Conservation (phyloP, 2,797 vertebrate species). For the Cyprinella venusta region DNA sequence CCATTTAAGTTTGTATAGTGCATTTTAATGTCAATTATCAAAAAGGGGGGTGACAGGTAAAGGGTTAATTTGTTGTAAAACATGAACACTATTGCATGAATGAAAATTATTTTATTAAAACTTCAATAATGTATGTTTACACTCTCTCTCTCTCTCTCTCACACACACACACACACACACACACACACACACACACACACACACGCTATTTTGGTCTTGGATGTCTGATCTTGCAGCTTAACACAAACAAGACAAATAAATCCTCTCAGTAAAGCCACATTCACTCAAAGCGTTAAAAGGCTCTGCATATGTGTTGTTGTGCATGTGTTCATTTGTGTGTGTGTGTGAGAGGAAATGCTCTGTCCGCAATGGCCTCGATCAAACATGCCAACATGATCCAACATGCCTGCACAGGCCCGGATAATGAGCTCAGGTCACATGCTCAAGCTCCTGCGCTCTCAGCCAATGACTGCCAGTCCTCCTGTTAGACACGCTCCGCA, state of each 20-base stretch:
- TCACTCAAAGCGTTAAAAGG: not conserved
- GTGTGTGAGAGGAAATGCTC: not conserved
- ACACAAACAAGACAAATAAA: not conserved
- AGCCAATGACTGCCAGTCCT: slow-evolving; percentile 37
- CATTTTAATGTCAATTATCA: too few relatives aligned
- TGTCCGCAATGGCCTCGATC: slow-evolving; percentile 44
- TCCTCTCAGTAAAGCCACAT: not conserved
- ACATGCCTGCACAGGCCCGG: slow-evolving; percentile 64
- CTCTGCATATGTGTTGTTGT: not conserved
- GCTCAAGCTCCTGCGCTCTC: slow-evolving; percentile 25
- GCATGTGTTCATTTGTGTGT: slow-evolving; percentile 3
- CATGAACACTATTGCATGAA: too few relatives aligned
- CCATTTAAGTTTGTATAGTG: too few relatives aligned
- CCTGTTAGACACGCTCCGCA: not conserved
- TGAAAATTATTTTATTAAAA: too few relatives aligned
- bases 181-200: not conserved
- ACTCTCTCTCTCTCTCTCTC: too few relatives aligned
- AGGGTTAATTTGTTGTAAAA: too few relatives aligned
- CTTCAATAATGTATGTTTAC: too few relatives aligned
- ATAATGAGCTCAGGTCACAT: slow-evolving; percentile 52
- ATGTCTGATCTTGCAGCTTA: slow-evolving; percentile 8
- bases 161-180: too few relatives aligned
- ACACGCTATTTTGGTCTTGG: not conserved
- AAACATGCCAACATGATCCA: slow-evolving; percentile 57
- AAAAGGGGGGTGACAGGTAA: too few relatives aligned